A percentile compares a stretch with the other conserved stretches of the same genome.
These are phyloP conservation scores for Sylvicola fuscatus DNA, from an alignment of 2,888 invertebrate species.

Conservation along the genomic window DNA sequence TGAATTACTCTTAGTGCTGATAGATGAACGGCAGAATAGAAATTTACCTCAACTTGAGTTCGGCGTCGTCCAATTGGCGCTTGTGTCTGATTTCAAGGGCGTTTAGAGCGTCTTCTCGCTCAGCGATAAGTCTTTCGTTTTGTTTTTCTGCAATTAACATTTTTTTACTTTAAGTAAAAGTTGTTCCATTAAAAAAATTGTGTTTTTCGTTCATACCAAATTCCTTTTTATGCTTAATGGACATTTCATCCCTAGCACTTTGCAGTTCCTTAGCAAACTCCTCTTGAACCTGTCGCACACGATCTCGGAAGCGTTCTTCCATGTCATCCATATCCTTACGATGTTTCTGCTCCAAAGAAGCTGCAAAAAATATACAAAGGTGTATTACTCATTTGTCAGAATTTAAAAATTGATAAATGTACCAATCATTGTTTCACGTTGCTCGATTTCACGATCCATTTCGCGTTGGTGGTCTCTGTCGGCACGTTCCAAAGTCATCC, in stretches of 20 bases:
- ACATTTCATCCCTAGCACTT: slow-evolving; percentile 36
- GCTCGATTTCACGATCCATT: slow-evolving; percentile 22
- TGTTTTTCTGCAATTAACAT: slow-evolving; percentile 23
- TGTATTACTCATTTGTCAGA: not conserved
- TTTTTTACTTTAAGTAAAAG: not conserved
- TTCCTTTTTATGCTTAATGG: slow-evolving; percentile 40
- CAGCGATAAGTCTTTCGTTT: slow-evolving; percentile 31
- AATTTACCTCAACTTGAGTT: slow-evolving; percentile 27
- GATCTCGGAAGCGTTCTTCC: slow-evolving; percentile 51
- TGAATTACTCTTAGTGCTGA: no score
- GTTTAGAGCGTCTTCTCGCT: slow-evolving; percentile 33
- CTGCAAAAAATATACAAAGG: slow-evolving; percentile 6
- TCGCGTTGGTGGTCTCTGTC: slow-evolving; percentile 24
- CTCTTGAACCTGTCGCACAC: slow-evolving; percentile 25
- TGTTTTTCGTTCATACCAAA: slow-evolving; percentile 32
- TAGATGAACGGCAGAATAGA: not conserved
- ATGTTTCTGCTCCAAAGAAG: slow-evolving; percentile 29
- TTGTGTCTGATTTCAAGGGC: slow-evolving; percentile 32
- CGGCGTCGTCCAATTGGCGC: slow-evolving; percentile 20
- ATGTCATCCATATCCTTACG: slow-evolving; percentile 49
- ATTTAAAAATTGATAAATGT: not conserved
- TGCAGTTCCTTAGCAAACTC: slow-evolving; percentile 22
- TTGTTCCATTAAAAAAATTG: not conserved
- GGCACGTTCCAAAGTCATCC: slow-evolving; percentile 24
- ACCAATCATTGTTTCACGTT: slow-evolving; percentile 19